phyloP scores from a whole-genome alignment of 1,140 invertebrate species.

The Lepidotrigona ventralis region DNA sequence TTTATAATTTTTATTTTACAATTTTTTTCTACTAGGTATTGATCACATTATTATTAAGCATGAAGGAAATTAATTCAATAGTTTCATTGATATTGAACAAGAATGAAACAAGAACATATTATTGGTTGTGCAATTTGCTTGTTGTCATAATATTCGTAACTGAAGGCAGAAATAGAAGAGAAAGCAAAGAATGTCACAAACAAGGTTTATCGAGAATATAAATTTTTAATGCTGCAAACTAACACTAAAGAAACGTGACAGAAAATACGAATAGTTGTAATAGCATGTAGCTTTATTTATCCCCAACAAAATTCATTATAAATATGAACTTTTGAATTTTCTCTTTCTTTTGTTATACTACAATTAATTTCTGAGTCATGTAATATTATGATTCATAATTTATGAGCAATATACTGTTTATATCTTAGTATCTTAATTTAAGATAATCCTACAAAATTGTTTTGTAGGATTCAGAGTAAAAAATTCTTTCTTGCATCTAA shows the following conservation, averaged over 20 bases:
- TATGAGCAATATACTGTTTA: neutral
- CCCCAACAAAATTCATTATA: too few relatives aligned
- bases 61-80: neutral
- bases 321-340: too few relatives aligned
- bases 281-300: too few relatives aligned
- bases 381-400: neutral
- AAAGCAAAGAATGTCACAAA: neutral
- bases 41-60: neutral
- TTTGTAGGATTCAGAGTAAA: neutral
- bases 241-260: too few relatives aligned
- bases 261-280: too few relatives aligned
- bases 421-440: neutral
- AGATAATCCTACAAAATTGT: neutral
- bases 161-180: neutral
- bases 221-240: neutral
- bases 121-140: neutral
- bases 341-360: too few relatives aligned
- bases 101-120: neutral
- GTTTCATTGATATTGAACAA: neutral
- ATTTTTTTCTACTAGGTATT: neutral
- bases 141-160: neutral
- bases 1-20: neutral
- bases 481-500: neutral
- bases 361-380: too few relatives aligned
- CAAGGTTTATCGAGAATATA: neutral